These are phyloP conservation scores for Globicephala melas DNA, from an alignment of 2,113 vertebrate genomes.

Conservation along the genomic window DNA sequence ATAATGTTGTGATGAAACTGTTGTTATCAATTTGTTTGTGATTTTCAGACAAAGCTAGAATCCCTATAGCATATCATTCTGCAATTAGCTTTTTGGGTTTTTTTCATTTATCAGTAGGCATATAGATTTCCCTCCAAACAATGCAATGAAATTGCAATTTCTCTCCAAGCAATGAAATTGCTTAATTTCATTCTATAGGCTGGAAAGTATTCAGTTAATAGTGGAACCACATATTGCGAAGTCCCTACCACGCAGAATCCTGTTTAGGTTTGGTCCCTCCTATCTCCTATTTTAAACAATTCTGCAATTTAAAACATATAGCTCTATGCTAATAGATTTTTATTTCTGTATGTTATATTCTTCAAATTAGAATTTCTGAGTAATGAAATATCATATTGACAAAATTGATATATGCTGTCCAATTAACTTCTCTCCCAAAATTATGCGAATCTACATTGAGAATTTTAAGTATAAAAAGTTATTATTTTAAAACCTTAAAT, in stretches of 20 bases:
- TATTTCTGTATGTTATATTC: not conserved
- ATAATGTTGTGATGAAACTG: not conserved
- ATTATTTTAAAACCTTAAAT: not conserved
- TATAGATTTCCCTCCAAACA: not conserved
- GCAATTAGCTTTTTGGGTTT: not conserved
- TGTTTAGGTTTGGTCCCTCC: accelerated
- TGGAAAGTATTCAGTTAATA: not conserved
- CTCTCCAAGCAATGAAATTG: no score
- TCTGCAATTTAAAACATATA: not conserved
- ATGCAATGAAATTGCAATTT: not conserved
- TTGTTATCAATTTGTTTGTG: not conserved
- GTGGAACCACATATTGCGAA: not conserved
- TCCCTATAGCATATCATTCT: not conserved
- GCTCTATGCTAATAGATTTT: not conserved
- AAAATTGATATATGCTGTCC: not conserved
- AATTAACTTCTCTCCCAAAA: not conserved
- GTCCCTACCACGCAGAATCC: not conserved
- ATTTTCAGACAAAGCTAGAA: not conserved
- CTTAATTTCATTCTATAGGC: not conserved
- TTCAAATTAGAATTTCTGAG: not conserved
- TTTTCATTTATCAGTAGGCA: not conserved
- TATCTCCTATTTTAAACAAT: not conserved
- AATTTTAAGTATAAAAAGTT: not conserved
- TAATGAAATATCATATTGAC: not conserved
- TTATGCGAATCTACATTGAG: not conserved